Evolutionary conservation across 2,888 invertebrate species (phyloP).

Genomic region (Mythimna vitellina): DNA sequence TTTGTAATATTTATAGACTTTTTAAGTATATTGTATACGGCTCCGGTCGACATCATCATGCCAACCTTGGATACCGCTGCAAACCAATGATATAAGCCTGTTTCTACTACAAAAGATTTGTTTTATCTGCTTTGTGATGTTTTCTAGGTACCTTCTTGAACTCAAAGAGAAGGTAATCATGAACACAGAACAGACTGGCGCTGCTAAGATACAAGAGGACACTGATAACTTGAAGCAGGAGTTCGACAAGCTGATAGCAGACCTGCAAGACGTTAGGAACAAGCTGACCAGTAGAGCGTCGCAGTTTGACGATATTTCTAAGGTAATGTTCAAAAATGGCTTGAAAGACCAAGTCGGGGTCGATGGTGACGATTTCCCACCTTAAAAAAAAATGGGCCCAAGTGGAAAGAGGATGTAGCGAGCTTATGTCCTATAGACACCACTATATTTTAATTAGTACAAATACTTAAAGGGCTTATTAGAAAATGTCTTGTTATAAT

Average conservation of each 20-base stretch:
- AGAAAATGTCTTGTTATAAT: too few species aligned
- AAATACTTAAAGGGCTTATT: too few species aligned
- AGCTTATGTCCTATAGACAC: too few species aligned
- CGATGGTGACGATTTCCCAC: too few species aligned
- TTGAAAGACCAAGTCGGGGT: too few species aligned
- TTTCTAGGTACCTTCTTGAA: slow-evolving; percentile 92
- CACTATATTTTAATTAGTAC: too few species aligned
- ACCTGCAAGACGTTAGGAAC: slow-evolving; percentile 95
- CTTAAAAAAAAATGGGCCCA: too few species aligned
- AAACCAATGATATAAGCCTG: not conserved
- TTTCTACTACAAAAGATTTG: too few species aligned
- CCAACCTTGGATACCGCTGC: not conserved
- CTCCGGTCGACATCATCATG: too few species aligned
- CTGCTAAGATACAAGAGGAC: slow-evolving; percentile 97
- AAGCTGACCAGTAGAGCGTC: slow-evolving; percentile 93
- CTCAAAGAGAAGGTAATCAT: slow-evolving; percentile 98
- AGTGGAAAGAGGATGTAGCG: too few species aligned
- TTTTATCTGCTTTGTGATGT: not conserved
- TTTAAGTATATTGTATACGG: not conserved
- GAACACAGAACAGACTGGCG: slow-evolving; percentile 97
- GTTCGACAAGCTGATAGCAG: slow-evolving; percentile 96
- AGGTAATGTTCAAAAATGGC: slow-evolving; percentile 81
- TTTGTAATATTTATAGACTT: not conserved
- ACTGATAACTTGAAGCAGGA: slow-evolving; percentile 97
- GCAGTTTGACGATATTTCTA: slow-evolving; percentile 96